Base-by-base conservation (phyloP, 2,797 vertebrate genomes). In the Bovichtus variegatus region DNA sequence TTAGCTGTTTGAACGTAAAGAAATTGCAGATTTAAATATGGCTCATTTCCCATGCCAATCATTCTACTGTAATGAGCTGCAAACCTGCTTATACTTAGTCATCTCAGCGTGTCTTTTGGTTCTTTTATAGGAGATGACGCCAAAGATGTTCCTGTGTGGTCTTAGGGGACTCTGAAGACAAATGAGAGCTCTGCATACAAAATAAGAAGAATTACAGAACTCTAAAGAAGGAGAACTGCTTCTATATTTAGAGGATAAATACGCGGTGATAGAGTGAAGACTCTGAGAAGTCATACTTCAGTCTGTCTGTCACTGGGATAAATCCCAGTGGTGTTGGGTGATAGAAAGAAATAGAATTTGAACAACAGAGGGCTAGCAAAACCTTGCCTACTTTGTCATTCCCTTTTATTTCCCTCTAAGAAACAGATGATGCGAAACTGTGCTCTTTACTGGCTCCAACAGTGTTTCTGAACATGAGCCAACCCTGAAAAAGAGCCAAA, bases 121-220 rank as follows among this genome's bases (percentile, higher is more conserved):
- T 82, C 47, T 55, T 31, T 80, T 6, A 55, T 71, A 59, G 67
- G 71, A 83, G 72, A 84, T 76, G 81, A 82, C 12, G 5, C 27
- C 31, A 71, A 46, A 70, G 78, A 81, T 65, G 80, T 78, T 69
- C 54, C 47, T 84, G 74, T 89, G 81, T 80, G 79, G 83, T 76
- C 80, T 79, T 23, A 6, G 49, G 43, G 51, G 57, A 46, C 25
- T 76, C 57, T 55, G 44, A 71, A 76, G 74, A 83, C 38, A 79
- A 82, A 82, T 77, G 73, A 76, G 62, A 81, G 19, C 44, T 54
- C 11, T 47, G 34, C 51, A 71, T 59, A 71, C 34, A 79, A 65
- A 84, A 76, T 44, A 46, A 67, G 38, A 65, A 68, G 57, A 72
- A 66, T 62, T 67, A 60, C 68, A 74, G 71, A 84, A 70, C 43